phyloP scores from a whole-genome alignment of 2,113 vertebrate species.

The Oenanthe melanoleuca region DNA sequence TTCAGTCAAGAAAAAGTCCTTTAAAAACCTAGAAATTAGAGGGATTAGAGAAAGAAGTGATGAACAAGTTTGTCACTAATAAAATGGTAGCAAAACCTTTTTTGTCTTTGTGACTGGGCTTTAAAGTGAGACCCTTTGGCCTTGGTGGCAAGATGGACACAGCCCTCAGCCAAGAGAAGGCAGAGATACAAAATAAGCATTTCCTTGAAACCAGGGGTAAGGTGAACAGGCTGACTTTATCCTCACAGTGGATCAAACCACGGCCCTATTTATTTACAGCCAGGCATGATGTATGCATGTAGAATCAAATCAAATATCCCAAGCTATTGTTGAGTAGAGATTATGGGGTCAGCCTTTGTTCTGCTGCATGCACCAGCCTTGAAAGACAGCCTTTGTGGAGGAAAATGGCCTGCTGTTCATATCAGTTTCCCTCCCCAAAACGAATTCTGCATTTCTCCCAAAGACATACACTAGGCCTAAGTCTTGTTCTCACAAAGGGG shows the following conservation, averaged over 20 bases:
- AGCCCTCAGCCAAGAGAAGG: neutral
- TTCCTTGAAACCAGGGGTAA: neutral
- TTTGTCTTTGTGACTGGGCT: neutral
- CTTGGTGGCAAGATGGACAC: neutral
- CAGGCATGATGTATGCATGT: constrained; percentile 57
- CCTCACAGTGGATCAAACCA: neutral
- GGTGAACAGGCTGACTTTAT: neutral
- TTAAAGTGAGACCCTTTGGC: neutral
- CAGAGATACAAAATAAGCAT: neutral
- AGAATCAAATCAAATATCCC: constrained; percentile 41
- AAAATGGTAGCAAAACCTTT: neutral
- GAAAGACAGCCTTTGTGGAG: constrained; percentile 31
- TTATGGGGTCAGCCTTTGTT: constrained; percentile 47
- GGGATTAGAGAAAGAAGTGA: neutral
- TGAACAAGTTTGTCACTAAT: neutral
- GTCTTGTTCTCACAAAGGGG: constrained; percentile 20
- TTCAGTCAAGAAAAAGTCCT: neutral
- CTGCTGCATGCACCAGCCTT: constrained; percentile 26
- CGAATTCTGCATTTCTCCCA: constrained; percentile 9
- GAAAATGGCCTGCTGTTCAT: constrained; percentile 54
- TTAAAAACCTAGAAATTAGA: neutral
- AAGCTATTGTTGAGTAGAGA: constrained; percentile 15
- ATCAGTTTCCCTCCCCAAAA: constrained; percentile 33
- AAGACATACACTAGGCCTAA: constrained; percentile 43
- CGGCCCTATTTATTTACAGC: neutral